Evolutionary conservation across 1,140 invertebrate species (phyloP), one percentile per base, ranked within the genome.

Genomic region (Elysia chlorotica): DNA sequence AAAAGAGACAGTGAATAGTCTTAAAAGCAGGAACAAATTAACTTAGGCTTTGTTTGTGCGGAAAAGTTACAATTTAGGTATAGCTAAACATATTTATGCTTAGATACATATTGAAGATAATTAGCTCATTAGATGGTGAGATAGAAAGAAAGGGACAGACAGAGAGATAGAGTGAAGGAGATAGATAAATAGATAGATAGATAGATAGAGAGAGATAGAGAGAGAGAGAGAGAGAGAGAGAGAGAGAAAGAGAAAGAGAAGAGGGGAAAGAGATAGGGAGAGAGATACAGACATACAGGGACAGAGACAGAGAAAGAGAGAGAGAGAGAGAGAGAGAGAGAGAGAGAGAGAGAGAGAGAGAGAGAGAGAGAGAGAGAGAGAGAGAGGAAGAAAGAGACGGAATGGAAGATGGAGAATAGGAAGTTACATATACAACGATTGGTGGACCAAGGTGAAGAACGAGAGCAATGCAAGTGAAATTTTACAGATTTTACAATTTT

Each of bases 251-350:
- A n/a, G 6, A 59, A 59, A 14, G 23, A 5, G 23, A 59, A 5
- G 23, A 25, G 5, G 23, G 23, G 23, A 59, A 14, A 25, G 28
- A 14, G 10, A 59, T 6, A 59, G 56, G 5, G 56, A 59, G 10
- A 59, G 56, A 59, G 56, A n/a, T n/a, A n/a, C n/a, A n/a, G n/a
- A 59, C 19, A 59, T 59, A 59, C 10, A n/a, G n/a, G n/a, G n/a
- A n/a, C n/a, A n/a, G n/a, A n/a, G n/a, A n/a, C n/a, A n/a, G n/a
- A n/a, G n/a, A 59, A 59, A 10, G 10, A 59, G 5, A 59, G 56
- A 59, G 56, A 14, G 56, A 59, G 23, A 25, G 23, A 10, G 23
- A 25, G 10, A 25, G 23, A 10, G 28, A 25, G 28, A 6, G 19
- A 59, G 28, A 59, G 10, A 25, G 10, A 59, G 23, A 10, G 56